Evolutionary conservation across 1,140 invertebrate genomes (phyloP).

Genomic region (Popillia japonica): DNA sequence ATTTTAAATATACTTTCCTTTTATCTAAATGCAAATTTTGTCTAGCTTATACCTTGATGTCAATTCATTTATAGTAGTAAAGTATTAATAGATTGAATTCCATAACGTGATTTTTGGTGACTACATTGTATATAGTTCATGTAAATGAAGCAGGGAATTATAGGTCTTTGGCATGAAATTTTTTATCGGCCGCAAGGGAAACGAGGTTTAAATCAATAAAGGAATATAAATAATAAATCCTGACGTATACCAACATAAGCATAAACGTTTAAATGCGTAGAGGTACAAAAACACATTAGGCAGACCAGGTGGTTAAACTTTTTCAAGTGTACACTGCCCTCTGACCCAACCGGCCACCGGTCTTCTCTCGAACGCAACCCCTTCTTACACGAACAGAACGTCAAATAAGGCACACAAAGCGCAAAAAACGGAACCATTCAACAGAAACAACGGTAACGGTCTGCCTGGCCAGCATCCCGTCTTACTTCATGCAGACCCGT

Average conservation of each 20-base stretch:
- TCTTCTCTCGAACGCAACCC: conserved; percentile 30
- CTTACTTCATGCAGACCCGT: not conserved
- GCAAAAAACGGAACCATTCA: conserved; percentile 30
- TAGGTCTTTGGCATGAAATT: not conserved
- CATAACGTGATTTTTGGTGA: too few species aligned
- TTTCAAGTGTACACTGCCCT: conserved; percentile 26
- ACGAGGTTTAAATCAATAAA: conserved; percentile 31
- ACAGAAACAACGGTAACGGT: conserved; percentile 32
- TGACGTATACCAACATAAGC: conserved; percentile 7
- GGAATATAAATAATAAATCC: conserved; percentile 32
- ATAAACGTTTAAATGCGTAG: not conserved
- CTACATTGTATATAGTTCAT: too few species aligned
- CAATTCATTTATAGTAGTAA: too few species aligned
- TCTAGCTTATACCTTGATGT: too few species aligned
- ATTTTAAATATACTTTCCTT: too few species aligned
- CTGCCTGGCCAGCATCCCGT: conserved; percentile 22
- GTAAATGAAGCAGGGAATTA: too few species aligned
- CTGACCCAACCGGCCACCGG: conserved; percentile 25
- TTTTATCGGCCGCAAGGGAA: conserved; percentile 11
- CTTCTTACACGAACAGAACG: conserved; percentile 17
- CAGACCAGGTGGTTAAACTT: conserved; percentile 29
- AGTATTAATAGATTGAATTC: too few species aligned
- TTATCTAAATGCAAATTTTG: too few species aligned
- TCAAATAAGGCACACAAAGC: conserved; percentile 22
- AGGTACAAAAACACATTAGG: conserved; percentile 23